Conservation (phyloP, 1,140 invertebrate genomes). For the Drosophila jambulina region DNA sequence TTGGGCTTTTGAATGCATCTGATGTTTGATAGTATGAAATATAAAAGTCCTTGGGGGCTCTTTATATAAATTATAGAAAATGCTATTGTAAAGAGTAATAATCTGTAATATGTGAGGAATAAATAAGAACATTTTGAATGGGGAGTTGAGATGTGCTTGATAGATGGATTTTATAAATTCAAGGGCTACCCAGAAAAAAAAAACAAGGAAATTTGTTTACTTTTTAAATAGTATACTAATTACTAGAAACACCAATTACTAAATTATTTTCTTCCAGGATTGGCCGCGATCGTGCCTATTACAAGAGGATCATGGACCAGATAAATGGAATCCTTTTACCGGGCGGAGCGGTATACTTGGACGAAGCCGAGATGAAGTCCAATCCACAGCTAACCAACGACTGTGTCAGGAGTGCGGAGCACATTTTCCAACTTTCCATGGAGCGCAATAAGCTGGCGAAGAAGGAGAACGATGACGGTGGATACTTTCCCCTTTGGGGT, state of each 20-base stretch:
- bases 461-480: slow-evolving; percentile 84
- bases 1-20: neutral
- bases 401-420: slow-evolving; percentile 87
- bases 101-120: too few species aligned
- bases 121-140: too few species aligned
- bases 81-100: too few species aligned
- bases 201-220: too few species aligned
- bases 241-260: too few species aligned
- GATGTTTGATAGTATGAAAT: neutral
- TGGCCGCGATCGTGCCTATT: slow-evolving; percentile 60
- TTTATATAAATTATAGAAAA: too few species aligned
- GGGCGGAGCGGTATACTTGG: slow-evolving; percentile 89
- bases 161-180: too few species aligned
- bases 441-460: slow-evolving; percentile 87
- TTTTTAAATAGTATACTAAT: too few species aligned
- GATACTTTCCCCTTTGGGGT: slow-evolving; percentile 94
- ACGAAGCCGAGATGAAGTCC: slow-evolving; percentile 76
- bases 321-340: slow-evolving; percentile 91
- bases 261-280: slow-evolving; percentile 55
- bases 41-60: too few species aligned
- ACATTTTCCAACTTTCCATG: slow-evolving; percentile 88
- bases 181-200: too few species aligned
- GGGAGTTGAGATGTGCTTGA: too few species aligned
- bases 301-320: slow-evolving; percentile 86
- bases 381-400: slow-evolving; percentile 83